phyloP scores from a whole-genome alignment of 2,113 vertebrate species.

The Chaetodon auriga region DNA sequence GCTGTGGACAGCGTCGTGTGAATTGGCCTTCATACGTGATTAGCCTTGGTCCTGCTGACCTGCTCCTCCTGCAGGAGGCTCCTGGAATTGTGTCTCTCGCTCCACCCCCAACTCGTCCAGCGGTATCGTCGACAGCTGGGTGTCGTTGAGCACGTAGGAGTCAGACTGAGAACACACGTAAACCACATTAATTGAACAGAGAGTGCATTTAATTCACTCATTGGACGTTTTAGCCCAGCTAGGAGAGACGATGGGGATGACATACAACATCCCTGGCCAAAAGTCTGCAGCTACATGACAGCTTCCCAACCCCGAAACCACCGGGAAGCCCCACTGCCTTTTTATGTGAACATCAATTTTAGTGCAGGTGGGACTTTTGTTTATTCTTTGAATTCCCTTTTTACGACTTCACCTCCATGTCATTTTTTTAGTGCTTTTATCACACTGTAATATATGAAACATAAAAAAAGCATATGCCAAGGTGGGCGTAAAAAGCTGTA shows the following conservation, averaged over 20 bases:
- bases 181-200: background rate
- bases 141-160: slow-evolving; percentile 77
- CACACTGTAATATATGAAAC: background rate
- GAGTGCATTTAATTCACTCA: background rate
- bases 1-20: slow-evolving; percentile 69
- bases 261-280: background rate
- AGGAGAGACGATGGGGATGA: too few relatives aligned
- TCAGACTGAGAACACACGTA: slow-evolving; percentile 74
- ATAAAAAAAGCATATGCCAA: background rate
- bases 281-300: background rate
- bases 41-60: slow-evolving; percentile 77
- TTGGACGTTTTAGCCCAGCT: too few relatives aligned
- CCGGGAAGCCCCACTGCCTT: background rate
- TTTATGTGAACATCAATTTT: background rate
- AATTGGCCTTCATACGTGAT: slow-evolving; percentile 72
- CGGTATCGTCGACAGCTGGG: slow-evolving; percentile 87
- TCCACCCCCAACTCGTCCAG: slow-evolving; percentile 86
- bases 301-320: background rate
- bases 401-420: background rate
- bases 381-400: background rate
- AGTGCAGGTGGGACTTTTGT: background rate
- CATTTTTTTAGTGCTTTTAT: background rate
- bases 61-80: slow-evolving; percentile 59
- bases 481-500: background rate
- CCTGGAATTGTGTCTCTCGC: slow-evolving; percentile 80